Base-by-base conservation (phyloP, 2,113 vertebrate genomes). In the Mus pahari region DNA sequence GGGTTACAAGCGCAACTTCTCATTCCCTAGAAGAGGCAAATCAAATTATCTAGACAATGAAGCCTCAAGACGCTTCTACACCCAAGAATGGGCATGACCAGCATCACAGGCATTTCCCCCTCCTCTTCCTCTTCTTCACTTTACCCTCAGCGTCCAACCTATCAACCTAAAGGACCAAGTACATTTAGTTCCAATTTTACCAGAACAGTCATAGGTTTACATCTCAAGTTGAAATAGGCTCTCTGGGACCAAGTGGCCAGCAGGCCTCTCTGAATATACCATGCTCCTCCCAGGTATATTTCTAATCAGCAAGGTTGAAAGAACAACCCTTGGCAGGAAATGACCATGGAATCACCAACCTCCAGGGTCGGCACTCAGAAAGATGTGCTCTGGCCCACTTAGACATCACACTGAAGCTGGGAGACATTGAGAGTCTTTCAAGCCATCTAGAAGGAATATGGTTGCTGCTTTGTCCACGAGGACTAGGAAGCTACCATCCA, bases 191-290 rank as follows among this genome's bases (percentile, higher is more conserved):
- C 81, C 17, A 88, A 9, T 36, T 75, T 58, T 53, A 70, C 33
- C 17, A 81, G 3, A 22, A 82, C 68, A 64, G 70, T 20, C 11
- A 39, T 3, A 70, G 22, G 77, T 86, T 75, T 94, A 39, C 33
- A 92, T 7, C 60, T 5, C 84, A 77, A 79, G 71, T 78, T 81
- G 81, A 66, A 96, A n/a, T 0, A 58, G 73, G 20, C 50, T 95
- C 74, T 91, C 78, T 87, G 45, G 26, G 53, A 64, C 31, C 31
- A 90, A 42, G 12, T 14, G 7, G 33, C 48, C 84, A 94, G 31
- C 33, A 39, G 24, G n/a, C 77, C 33, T 64, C 66, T 92, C 4
- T 0, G 36, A 64, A 81, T 36, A 81, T 0, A 64, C 87, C 50
- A 5, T 2, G 10, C 19, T 73, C 39, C 74, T 87, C 70, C 39